Base-by-base conservation (phyloP, 2,797 vertebrate genomes). In the Numenius phaeopus region DNA sequence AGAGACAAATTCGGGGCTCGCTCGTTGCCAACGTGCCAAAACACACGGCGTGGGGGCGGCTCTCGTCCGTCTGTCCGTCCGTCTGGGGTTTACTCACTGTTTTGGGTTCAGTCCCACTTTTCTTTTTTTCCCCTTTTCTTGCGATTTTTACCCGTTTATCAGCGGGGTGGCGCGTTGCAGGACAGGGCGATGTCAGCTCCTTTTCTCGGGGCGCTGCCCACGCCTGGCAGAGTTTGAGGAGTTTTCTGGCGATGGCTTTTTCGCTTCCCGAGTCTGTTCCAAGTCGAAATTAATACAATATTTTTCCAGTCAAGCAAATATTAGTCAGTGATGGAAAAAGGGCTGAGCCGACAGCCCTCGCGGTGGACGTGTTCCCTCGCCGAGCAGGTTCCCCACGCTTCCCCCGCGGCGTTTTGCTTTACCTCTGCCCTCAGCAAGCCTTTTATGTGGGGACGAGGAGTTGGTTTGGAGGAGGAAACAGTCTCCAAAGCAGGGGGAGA, bases 341-440 rank as follows among this genome's bases (percentile, higher is more conserved):
- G 26, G 79, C 72, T 46, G 83, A 66, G 52, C 29, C 4, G 19
- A 47, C 89, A 87, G 78, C 65, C 50, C 64, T 37, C 7, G 62
- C 52, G 46, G 58, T 42, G 62, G 47, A 37, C 0, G 21, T 4
- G 34, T 39, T 75, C 37, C 70, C 65, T 92, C 16, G 6, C 65
- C 3, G 3, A 21, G 61, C 87, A 40, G 67, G 52, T 85, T 93
- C 76, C 22, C 0, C 0, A 8, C 0, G 1, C 39, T 19, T 79
- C 11, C 8, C 57, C 47, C 1, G 0, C 0, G 2, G 47, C 2
- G 1, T 76, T 86, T 82, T 61, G 87, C 54, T 79, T 82, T 70
- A 11, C 20, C 24, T 59, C 49, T n/a, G 47, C 40, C 18, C 17
- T 71, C 1, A 2, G 14, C 3, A 3, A 72, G 14, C 54, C 23